Evolutionary conservation across 1,140 invertebrate genomes (phyloP).

Genomic region (Linepithema humile): DNA sequence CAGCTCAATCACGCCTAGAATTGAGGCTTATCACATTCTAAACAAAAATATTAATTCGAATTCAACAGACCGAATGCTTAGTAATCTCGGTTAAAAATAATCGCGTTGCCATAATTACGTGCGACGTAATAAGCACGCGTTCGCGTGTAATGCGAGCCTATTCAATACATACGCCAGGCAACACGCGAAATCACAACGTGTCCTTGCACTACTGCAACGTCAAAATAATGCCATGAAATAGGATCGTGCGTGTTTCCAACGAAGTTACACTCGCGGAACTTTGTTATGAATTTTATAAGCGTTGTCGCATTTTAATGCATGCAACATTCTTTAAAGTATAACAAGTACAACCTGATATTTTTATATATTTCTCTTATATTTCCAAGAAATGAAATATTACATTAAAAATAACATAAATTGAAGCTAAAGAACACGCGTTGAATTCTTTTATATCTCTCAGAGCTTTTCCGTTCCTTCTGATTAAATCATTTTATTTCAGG

Average conservation of each 20-base stretch:
- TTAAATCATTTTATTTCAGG: not conserved
- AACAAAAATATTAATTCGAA: not conserved
- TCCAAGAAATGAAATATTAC: no score
- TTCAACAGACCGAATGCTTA: not conserved
- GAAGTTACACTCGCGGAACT: not conserved
- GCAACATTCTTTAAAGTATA: not conserved
- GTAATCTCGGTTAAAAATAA: slow-evolving; percentile 24
- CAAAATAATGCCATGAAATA: slow-evolving; percentile 43
- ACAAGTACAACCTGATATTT: not conserved
- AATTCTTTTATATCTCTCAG: no score
- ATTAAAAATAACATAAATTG: no score
- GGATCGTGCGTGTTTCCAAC: not conserved
- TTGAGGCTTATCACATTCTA: not conserved
- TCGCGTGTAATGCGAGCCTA: slow-evolving; percentile 30
- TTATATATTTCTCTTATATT: no score
- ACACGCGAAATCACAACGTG: slow-evolving; percentile 21
- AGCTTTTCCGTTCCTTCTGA: not conserved
- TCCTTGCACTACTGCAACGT: slow-evolving; percentile 38
- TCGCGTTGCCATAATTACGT: slow-evolving; percentile 23
- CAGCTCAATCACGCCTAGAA: no score
- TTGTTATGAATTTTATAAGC: not conserved
- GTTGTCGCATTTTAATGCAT: not conserved
- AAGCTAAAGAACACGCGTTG: no score
- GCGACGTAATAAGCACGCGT: slow-evolving; percentile 19
- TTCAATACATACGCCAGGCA: slow-evolving; percentile 32